These are phyloP conservation scores for Nudaria mundana DNA, from an alignment of 2,888 invertebrate genomes.

Conservation along the genomic window DNA sequence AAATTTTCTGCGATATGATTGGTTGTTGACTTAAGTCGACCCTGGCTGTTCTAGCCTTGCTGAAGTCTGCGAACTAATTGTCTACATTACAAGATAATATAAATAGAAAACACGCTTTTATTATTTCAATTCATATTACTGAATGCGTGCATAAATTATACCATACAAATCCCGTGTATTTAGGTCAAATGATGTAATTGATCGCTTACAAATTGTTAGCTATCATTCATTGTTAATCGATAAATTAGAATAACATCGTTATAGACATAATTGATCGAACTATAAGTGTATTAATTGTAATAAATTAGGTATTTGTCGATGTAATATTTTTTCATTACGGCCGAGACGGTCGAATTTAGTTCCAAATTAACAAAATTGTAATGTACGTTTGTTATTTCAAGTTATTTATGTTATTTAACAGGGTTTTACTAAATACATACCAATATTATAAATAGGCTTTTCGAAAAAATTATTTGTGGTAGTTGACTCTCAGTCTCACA, in stretches of 20 bases:
- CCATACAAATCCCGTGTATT: slow-evolving; percentile 39
- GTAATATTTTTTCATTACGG: slow-evolving; percentile 21
- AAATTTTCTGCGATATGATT: too few species aligned
- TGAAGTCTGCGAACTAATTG: slow-evolving; percentile 6
- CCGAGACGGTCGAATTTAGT: too few species aligned
- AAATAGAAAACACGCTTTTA: slow-evolving; percentile 10
- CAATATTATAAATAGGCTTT: too few species aligned
- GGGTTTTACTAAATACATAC: too few species aligned
- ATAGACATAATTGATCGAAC: slow-evolving; percentile 28
- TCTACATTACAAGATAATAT: slow-evolving; percentile 13
- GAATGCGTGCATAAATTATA: slow-evolving; percentile 38
- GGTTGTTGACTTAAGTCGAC: too few species aligned
- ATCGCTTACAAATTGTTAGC: slow-evolving; percentile 20
- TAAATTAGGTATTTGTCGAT: slow-evolving; percentile 11
- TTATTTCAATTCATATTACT: slow-evolving; percentile 39
- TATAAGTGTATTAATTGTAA: slow-evolving; percentile 26
- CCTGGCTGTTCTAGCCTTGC: too few species aligned
- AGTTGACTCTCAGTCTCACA: too few species aligned
- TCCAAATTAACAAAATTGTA: too few species aligned
- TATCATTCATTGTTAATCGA: slow-evolving; percentile 27
- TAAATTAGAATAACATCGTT: slow-evolving; percentile 25
- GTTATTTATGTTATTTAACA: too few species aligned
- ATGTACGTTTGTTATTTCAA: too few species aligned
- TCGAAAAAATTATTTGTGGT: too few species aligned
- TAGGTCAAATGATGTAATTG: slow-evolving; percentile 46